These are phyloP conservation scores for Neogobius melanostomus DNA, from an alignment of 2,113 vertebrate species.

Conservation along the genomic window DNA sequence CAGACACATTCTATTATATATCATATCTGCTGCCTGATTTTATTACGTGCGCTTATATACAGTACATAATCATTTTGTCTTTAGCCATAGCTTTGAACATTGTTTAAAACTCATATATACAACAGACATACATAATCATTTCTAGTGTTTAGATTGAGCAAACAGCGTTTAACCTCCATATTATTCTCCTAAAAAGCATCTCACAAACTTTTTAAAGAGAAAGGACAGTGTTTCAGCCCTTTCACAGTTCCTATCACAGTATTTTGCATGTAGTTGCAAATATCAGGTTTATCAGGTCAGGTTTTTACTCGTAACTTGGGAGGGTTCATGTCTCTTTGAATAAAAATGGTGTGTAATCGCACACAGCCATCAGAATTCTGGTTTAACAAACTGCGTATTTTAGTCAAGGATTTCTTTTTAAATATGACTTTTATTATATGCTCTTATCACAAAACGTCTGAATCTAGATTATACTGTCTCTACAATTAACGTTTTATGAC, in stretches of 20 bases:
- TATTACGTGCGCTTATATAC: background rate
- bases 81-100: background rate
- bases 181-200: background rate
- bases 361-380: slow-evolving; percentile 1
- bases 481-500: background rate
- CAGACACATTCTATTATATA: background rate
- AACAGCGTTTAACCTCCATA: background rate
- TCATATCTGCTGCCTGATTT: background rate
- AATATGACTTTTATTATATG: too few species aligned
- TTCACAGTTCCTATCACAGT: background rate
- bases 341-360: slow-evolving; percentile 32
- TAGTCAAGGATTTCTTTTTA: background rate
- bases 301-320: slow-evolving; percentile 2
- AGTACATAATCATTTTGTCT: background rate
- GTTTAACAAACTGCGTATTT: background rate
- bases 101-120: background rate
- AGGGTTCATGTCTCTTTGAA: slow-evolving; percentile 31
- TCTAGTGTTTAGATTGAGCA: background rate
- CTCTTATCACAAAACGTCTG: too few species aligned
- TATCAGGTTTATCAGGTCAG: slow-evolving; percentile 15
- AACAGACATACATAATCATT: background rate
- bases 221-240: background rate
- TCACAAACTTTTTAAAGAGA: background rate
- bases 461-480: too few species aligned
- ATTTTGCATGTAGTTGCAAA: background rate